A percentile compares a stretch with the other conserved stretches of the same genome.
Conservation (phyloP, 2,888 invertebrate genomes). For the Linnaemya vulpina region DNA sequence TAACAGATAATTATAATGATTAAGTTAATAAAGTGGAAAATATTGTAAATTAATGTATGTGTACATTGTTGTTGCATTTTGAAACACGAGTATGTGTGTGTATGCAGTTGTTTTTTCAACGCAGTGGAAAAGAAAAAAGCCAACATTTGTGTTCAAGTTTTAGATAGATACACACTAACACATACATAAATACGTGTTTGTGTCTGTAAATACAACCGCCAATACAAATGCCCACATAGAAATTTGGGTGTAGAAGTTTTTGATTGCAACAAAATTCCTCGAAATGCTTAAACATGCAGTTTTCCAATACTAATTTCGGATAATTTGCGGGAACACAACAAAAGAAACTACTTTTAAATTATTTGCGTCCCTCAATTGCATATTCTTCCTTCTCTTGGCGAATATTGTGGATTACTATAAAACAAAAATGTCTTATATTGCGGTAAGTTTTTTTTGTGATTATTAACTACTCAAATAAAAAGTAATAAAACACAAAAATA, state of each 20-base stretch:
- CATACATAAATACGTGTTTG: neutral
- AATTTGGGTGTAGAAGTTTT: constrained; percentile 49
- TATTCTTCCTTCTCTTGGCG: constrained; percentile 12
- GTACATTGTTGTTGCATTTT: neutral
- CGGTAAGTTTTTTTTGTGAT: constrained; percentile 21
- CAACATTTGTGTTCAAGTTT: constrained; percentile 6
- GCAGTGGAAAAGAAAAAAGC: constrained; percentile 29
- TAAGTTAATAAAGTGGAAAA: constrained; percentile 48
- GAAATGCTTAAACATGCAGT: constrained; percentile 45
- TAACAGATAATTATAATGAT: constrained; percentile 37
- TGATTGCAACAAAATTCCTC: constrained; percentile 43
- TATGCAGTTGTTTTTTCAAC: neutral
- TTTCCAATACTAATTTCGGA: constrained; percentile 11
- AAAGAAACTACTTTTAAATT: constrained; percentile 13
- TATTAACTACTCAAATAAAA: too few species aligned
- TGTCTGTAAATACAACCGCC: neutral
- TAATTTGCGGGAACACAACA: constrained; percentile 17
- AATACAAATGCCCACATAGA: constrained; percentile 26
- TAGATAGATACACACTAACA: constrained; percentile 14
- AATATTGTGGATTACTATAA: constrained; percentile 48
- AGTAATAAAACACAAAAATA: too few species aligned
- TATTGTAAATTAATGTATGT: constrained; percentile 28
- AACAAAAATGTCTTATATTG: neutral
- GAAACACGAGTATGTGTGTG: neutral
- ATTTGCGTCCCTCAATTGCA: neutral